A percentile compares a stretch with the other conserved stretches of the same genome.
phyloP scores from a whole-genome alignment of 2,113 vertebrate species.

The Lasiurus borealis region DNA sequence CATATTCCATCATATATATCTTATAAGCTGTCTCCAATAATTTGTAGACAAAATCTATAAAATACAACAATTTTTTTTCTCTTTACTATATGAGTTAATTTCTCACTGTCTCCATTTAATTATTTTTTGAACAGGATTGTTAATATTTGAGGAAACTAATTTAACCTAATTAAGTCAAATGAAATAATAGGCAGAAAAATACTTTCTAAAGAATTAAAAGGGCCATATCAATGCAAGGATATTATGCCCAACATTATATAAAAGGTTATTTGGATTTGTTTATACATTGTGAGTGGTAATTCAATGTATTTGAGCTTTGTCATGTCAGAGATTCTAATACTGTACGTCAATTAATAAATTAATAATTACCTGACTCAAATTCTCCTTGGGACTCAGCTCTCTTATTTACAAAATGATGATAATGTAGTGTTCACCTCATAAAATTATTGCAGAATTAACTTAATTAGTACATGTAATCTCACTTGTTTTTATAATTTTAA shows the following conservation, averaged over 20 bases:
- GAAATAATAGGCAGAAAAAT: background rate
- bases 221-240: background rate
- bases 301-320: background rate
- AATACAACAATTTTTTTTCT: background rate
- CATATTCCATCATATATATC: background rate
- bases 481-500: background rate
- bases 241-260: background rate
- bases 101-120: background rate
- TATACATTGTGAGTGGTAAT: background rate
- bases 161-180: constrained; percentile 20
- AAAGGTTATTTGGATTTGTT: background rate
- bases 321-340: background rate
- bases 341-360: background rate
- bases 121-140: background rate
- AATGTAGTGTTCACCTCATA: background rate
- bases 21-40: background rate
- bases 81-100: background rate
- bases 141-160: background rate
- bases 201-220: background rate
- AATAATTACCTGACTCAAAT: background rate
- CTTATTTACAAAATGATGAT: background rate
- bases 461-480: background rate
- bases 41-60: constrained; percentile 10
- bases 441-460: background rate
- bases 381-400: background rate